Conservation (phyloP, 2,888 invertebrate genomes). For the Catocala sponsa region DNA sequence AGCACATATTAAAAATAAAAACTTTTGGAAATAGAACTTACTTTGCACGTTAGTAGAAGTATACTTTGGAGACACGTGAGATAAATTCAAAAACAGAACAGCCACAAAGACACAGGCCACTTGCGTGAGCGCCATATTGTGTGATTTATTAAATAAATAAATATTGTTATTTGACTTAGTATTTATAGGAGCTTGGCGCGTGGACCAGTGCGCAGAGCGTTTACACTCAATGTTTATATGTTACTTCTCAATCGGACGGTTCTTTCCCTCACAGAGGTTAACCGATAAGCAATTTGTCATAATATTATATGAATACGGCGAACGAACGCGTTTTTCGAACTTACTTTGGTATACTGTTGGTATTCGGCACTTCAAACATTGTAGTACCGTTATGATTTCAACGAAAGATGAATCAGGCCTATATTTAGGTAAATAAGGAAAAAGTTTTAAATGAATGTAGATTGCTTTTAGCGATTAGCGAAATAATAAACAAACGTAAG, state of each 20-base stretch:
- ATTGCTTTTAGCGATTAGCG: not conserved
- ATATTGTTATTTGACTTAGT: slow-evolving; percentile 13
- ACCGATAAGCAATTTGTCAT: slow-evolving; percentile 28
- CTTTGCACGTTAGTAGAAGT: slow-evolving; percentile 2
- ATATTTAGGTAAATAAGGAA: too few species aligned
- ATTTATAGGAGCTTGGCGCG: slow-evolving; percentile 15
- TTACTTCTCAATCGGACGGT: slow-evolving; percentile 30
- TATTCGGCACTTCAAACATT: slow-evolving; percentile 24
- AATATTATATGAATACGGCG: slow-evolving; percentile 1
- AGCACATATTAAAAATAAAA: not conserved
- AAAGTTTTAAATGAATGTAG: not conserved
- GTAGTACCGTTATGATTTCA: slow-evolving; percentile 18
- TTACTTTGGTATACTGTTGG: slow-evolving; percentile 9
- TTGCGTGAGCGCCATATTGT: slow-evolving; percentile 30
- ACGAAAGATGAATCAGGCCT: slow-evolving; percentile 17
- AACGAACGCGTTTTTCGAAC: not conserved
- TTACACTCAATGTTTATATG: slow-evolving; percentile 27
- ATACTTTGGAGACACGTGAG: slow-evolving; percentile 28
- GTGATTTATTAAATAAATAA: slow-evolving; percentile 4
- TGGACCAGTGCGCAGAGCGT: slow-evolving; percentile 23
- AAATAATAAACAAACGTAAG: not conserved
- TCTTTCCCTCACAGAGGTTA: slow-evolving; percentile 35
- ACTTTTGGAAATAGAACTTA: slow-evolving; percentile 16
- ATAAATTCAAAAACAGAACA: slow-evolving; percentile 23
- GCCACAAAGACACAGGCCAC: slow-evolving; percentile 9